Evolutionary conservation across 2,888 invertebrate genomes (phyloP).

Genomic region (Acleris cristana): DNA sequence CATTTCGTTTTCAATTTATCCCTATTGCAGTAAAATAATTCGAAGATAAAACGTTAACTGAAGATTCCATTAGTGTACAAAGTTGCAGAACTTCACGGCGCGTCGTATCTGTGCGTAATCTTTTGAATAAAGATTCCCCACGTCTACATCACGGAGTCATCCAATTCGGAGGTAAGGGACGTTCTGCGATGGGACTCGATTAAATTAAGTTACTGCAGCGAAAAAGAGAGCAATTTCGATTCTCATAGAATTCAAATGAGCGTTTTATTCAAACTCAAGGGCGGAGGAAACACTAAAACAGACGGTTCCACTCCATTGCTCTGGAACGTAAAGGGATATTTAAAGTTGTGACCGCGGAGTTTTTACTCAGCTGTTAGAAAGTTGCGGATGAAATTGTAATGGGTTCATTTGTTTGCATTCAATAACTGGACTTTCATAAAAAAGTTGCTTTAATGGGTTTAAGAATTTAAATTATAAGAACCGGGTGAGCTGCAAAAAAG

Average conservation of each 20-base stretch:
- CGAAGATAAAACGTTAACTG: too few relatives aligned
- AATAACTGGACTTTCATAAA: too few relatives aligned
- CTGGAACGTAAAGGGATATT: constrained; percentile 57
- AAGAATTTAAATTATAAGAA: too few relatives aligned
- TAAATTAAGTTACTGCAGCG: constrained; percentile 81
- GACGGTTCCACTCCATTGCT: constrained; percentile 64
- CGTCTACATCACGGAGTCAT: constrained; percentile 40
- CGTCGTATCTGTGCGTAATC: constrained; percentile 3
- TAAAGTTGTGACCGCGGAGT: constrained; percentile 52
- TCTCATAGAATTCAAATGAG: constrained; percentile 82
- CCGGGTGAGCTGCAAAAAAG: too few relatives aligned
- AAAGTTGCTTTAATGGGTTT: too few relatives aligned
- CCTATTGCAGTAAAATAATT: not conserved
- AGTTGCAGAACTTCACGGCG: not conserved
- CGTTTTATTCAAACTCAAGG: constrained; percentile 79
- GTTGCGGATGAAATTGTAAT: constrained; percentile 43
- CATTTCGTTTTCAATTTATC: not conserved
- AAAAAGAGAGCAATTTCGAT: constrained; percentile 80
- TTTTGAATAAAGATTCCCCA: constrained; percentile 18
- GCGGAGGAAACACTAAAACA: constrained; percentile 72
- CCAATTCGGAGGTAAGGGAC: constrained; percentile 70
- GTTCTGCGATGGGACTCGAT: constrained; percentile 76
- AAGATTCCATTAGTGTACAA: not conserved
- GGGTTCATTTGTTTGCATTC: constrained; percentile 22
- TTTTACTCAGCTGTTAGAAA: constrained; percentile 46